Base-by-base conservation (phyloP, 2,797 vertebrate genomes). In the Anisognathus igniventris region DNA sequence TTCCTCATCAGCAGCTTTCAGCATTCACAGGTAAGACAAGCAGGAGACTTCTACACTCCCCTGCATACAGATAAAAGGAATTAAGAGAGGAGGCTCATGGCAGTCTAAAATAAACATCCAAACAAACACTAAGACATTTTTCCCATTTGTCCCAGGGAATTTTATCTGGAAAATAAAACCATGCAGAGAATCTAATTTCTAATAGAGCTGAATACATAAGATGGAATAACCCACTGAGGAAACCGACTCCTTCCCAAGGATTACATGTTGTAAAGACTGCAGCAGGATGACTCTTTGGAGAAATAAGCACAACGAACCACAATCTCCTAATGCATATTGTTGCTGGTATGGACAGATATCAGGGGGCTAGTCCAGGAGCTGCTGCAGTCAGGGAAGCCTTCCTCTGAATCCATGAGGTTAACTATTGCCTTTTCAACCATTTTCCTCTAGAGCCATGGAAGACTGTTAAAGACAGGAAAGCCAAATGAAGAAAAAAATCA, bases 91-190 rank as follows among this genome's bases (percentile, higher is more conserved):
- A 60, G 77, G 70, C 83, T 91, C 86, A 81, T 70, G 74, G 91
- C 65, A 85, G 66, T 62, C 86, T 92, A 93, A 88, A 90, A 82
- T 81, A 95, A 95, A 95, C 77, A 96, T 84, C 39, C 79, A 95
- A 91, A 90, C 58, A 94, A 96, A 96, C 73, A 91, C 14, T 75
- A 78, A 86, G 64, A 56, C 33, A 90, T 92, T 78, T 90, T 72
- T 57, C 33, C 33, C 57, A 75, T 72, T 88, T 86, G 68, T 93
- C 90, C 92, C 30, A 76, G 82, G 93, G 95, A 92, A 83, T 95
- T 93, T 91, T 93, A 95, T 94, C 85, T 91, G 73, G 86, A 96
- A 95, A 95, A 90, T 73, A 96, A 95, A 96, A 92, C 87, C 87
- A 82, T 86, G 75, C 68, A 79, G 88, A 94, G 83, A 94, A 95